Evolutionary conservation across 2,888 invertebrate species (phyloP).

Genomic region (Aromia moschata): DNA sequence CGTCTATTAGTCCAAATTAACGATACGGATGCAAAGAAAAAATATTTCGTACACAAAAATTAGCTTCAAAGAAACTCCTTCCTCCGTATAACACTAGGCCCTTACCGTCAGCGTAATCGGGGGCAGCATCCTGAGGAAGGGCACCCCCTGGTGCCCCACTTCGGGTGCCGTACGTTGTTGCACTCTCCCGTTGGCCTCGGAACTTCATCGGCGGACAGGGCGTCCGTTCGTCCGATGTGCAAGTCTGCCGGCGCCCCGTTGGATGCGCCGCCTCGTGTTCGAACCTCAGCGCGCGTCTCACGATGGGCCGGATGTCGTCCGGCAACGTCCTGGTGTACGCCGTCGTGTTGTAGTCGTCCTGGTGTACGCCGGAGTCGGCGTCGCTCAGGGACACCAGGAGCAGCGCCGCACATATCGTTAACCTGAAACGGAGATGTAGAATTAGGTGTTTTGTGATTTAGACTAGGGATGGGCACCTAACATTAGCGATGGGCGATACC

Average conservation of each 20-base stretch:
- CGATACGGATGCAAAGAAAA: too few species aligned
- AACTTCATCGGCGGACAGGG: constrained; percentile 86
- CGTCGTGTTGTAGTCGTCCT: constrained; percentile 51
- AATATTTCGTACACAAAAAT: too few species aligned
- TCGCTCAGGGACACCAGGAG: constrained; percentile 27
- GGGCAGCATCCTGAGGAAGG: constrained; percentile 78
- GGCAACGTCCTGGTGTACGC: constrained; percentile 58
- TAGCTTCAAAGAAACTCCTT: too few species aligned
- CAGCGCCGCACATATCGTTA: constrained; percentile 10
- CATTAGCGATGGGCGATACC: too few species aligned
- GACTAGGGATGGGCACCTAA: too few species aligned
- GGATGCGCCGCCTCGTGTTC: constrained; percentile 46
- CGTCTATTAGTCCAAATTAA: too few species aligned
- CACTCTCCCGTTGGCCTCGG: constrained; percentile 83
- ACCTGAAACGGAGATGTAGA: constrained; percentile 26
- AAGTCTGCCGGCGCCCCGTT: constrained; percentile 40
- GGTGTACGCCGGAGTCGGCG: constrained; percentile 21
- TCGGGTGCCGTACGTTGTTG: constrained; percentile 86
- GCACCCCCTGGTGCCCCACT: constrained; percentile 78
- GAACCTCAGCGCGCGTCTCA: constrained; percentile 53
- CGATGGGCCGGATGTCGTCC: constrained; percentile 54
- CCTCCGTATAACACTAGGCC: too few species aligned
- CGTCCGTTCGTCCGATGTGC: constrained; percentile 64
- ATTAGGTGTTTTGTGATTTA: not conserved
- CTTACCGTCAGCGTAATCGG: constrained; percentile 81